phyloP scores from a whole-genome alignment of 2,113 vertebrate species.

The Notiomystis cincta region DNA sequence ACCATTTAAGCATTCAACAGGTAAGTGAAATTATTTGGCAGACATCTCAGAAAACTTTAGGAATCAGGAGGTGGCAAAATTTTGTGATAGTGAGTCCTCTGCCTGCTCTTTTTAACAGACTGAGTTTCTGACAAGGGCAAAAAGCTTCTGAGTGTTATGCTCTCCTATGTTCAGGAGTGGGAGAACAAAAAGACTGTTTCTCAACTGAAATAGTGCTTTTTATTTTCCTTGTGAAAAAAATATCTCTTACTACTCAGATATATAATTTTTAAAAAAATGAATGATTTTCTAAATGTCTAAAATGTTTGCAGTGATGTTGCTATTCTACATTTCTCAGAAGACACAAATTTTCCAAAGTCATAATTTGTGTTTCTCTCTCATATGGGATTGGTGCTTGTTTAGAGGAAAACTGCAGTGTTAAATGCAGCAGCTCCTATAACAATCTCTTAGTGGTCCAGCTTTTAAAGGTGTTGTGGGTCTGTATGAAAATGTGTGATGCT shows the following conservation, averaged over 20 bases:
- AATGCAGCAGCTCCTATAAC: background rate
- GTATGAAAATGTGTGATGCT: background rate
- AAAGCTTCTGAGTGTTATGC: background rate
- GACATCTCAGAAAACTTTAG: background rate
- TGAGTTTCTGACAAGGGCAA: background rate
- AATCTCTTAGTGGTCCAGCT: background rate
- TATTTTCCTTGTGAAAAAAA: background rate
- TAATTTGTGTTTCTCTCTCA: background rate
- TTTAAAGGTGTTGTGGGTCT: background rate
- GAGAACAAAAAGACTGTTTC: background rate
- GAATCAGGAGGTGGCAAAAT: background rate
- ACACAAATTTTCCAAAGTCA: background rate
- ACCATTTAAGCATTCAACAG: background rate
- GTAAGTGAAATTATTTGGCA: background rate
- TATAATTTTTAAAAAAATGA: background rate
- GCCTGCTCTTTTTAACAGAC: background rate
- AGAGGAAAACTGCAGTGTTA: background rate
- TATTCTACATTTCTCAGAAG: background rate
- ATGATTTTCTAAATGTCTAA: background rate
- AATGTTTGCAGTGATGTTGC: background rate
- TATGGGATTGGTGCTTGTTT: rapidly evolving
- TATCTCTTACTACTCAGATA: background rate
- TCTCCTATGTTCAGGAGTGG: background rate
- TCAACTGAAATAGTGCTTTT: background rate
- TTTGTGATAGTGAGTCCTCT: background rate